phyloP scores from a whole-genome alignment of 2,797 vertebrate species.

The Cyprinodon diabolis region DNA sequence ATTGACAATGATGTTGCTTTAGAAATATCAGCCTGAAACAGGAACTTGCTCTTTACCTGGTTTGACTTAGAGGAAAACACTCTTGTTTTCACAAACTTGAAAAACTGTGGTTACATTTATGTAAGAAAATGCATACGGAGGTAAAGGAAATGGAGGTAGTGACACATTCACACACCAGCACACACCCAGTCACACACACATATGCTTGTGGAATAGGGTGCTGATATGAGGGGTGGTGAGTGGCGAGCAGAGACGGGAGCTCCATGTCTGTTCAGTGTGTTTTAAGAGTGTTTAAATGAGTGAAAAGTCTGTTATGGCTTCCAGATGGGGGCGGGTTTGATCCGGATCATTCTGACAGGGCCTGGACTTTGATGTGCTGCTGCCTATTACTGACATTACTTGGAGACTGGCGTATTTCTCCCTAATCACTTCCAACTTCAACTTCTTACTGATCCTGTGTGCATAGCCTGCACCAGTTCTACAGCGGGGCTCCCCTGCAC shows the following conservation, averaged over 20 bases:
- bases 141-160: constrained; percentile 25
- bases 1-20: constrained; percentile 45
- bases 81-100: constrained; percentile 52
- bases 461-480: constrained; percentile 30
- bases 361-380: constrained; percentile 83
- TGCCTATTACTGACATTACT: constrained; percentile 85
- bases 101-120: constrained; percentile 48
- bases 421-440: constrained; percentile 81
- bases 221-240: constrained; percentile 73
- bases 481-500: constrained; percentile 5
- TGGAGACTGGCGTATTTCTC: constrained; percentile 77
- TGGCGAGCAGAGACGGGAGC: constrained; percentile 77
- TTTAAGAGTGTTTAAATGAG: constrained; percentile 84
- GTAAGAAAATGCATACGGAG: constrained; percentile 33
- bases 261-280: constrained; percentile 78
- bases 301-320: constrained; percentile 84
- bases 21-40: constrained; percentile 32
- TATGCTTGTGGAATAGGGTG: constrained; percentile 51
- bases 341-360: constrained; percentile 83
- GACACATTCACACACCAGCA: constrained; percentile 14
- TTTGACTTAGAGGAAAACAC: constrained; percentile 61
- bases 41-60: background rate
- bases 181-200: constrained; percentile 33
- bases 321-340: constrained; percentile 83
- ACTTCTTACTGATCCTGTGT: constrained; percentile 43